phyloP scores from a whole-genome alignment of 2,888 invertebrate genomes.

The Halocaridina rubra region DNA sequence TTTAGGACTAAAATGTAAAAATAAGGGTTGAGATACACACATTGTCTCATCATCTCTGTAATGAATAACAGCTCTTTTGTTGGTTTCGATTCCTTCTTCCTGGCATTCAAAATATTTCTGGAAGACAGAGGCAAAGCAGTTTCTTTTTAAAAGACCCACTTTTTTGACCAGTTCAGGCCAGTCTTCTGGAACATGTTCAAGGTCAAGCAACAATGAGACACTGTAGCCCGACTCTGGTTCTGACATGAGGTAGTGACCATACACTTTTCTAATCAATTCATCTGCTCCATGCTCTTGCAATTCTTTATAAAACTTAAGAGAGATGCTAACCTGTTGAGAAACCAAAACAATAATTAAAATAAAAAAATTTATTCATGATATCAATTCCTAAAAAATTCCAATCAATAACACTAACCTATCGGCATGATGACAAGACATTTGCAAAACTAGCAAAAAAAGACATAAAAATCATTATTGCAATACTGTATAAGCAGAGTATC shows the following conservation, averaged over 20 bases:
- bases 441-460: too few relatives aligned
- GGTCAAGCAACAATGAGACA: slow-evolving; percentile 91
- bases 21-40: too few relatives aligned
- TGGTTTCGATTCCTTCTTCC: slow-evolving; percentile 89
- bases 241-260: slow-evolving; percentile 84
- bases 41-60: slow-evolving; percentile 98
- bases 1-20: too few relatives aligned
- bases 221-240: slow-evolving; percentile 93
- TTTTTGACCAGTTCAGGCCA: slow-evolving; percentile 91
- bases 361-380: too few relatives aligned
- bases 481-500: too few relatives aligned
- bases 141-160: slow-evolving; percentile 93
- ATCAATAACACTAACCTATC: too few relatives aligned
- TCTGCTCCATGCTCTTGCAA: slow-evolving; percentile 98
- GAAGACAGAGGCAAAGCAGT: slow-evolving; percentile 99
- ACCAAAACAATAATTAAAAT: too few relatives aligned
- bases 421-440: too few relatives aligned
- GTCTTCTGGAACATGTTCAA: slow-evolving; percentile 90
- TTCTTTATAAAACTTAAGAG: slow-evolving; percentile 97
- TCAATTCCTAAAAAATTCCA: too few relatives aligned
- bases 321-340: slow-evolving; percentile 94
- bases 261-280: slow-evolving; percentile 92
- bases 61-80: slow-evolving; percentile 91
- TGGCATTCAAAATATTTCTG: slow-evolving; percentile 99
- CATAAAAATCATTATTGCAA: too few relatives aligned